phyloP scores from a whole-genome alignment of 2,797 vertebrate species.

The Mormyrops attenuatus region DNA sequence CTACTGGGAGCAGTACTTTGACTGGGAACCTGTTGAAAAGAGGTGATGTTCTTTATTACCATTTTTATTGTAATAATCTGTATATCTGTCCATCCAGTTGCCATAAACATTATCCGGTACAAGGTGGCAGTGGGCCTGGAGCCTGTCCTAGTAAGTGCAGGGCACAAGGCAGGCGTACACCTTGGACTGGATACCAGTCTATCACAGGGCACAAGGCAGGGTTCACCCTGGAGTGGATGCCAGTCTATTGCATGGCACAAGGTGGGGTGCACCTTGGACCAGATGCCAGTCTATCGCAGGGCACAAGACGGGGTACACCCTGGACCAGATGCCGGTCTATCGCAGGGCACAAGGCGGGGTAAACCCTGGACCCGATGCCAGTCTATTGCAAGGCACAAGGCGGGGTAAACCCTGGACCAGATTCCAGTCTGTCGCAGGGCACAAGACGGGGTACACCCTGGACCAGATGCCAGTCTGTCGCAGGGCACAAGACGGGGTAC shows the following conservation, averaged over 20 bases:
- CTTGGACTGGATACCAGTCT: background rate
- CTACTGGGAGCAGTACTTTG: conserved; percentile 66
- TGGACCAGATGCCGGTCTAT: background rate
- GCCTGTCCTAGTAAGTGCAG: background rate
- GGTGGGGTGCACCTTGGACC: background rate
- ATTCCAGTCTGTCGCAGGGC: background rate
- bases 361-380: too few species aligned
- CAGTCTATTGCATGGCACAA: too few species aligned
- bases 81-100: background rate
- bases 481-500: background rate
- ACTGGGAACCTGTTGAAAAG: conserved; percentile 55
- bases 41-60: conserved; percentile 38
- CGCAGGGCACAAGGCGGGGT: background rate
- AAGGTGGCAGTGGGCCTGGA: background rate
- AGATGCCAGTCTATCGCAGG: background rate
- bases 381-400: too few species aligned
- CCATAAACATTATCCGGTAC: background rate
- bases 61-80: background rate
- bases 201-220: background rate
- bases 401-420: background rate
- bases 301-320: background rate
- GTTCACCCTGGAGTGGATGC: too few species aligned
- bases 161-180: background rate
- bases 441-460: background rate
- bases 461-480: background rate